Base-by-base conservation (phyloP, 2,113 vertebrate genomes). In the Pristiophorus japonicus region DNA sequence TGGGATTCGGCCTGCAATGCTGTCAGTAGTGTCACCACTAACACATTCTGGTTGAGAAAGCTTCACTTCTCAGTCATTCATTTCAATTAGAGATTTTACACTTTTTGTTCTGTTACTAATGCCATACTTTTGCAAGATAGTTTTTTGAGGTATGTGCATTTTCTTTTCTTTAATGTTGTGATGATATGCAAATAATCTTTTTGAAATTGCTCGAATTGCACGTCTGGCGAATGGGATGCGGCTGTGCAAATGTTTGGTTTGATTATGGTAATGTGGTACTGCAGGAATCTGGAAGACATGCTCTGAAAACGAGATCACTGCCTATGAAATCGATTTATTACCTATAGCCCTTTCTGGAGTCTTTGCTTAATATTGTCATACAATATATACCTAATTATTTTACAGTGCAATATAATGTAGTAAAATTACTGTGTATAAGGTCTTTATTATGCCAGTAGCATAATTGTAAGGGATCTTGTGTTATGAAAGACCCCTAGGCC, bases 241-340 rank as follows among this genome's bases (percentile, higher is more conserved):
- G 34, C 47, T 94, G 7, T 67, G 11, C 92, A 42, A 34, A 51
- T 94, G 30, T 63, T 91, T 63, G 38, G 42, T 65, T 38, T 94
- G 91, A 63, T 93, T 66, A 66, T 66, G 63, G 91, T 66, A 30
- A 94, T 67, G 59, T 67, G 20, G 11, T 27, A 47, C 65, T 47
- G 42, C 22, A 38, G 38, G 67, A 65, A 47, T 94, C 22, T 30
- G 42, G 38, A 67, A 94, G 93, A 47, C 22, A 30, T 45, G 92
- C 62, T 66, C 34, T 24, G n/a, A 67, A 38, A 94, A 47, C 51
- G 65, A 70, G 65, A 70, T 70, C 22, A 18, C 65, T 94, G 65
- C 27, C 65, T 12, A 66, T 70, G 38, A 94, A 70, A 70, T 47
- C 30, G 93, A 94, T 94, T 94, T 94, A 70, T 70, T 94, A 94